Evolutionary conservation across 2,113 vertebrate species (phyloP).

Genomic region (Barnardius zonarius): DNA sequence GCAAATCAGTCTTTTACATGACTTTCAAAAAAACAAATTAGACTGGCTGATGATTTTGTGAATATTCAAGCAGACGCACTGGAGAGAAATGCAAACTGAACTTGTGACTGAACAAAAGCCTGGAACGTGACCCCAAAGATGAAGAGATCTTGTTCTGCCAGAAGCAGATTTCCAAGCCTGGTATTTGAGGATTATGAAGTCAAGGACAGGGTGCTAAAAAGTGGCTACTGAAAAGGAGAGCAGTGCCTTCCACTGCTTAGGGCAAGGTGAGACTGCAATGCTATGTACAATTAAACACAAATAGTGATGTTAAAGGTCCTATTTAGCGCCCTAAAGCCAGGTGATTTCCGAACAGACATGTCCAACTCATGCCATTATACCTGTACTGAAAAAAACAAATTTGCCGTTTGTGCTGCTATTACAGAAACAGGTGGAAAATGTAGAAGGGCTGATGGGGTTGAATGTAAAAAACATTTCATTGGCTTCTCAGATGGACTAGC

Average conservation of each 20-base stretch:
- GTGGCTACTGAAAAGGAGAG: slow-evolving; percentile 38
- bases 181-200: slow-evolving; percentile 47
- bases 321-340: slow-evolving; percentile 31
- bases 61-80: slow-evolving; percentile 82
- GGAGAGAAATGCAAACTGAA: slow-evolving; percentile 79
- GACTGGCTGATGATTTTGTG: slow-evolving; percentile 84
- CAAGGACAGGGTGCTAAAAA: slow-evolving; percentile 61
- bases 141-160: slow-evolving; percentile 70
- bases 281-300: slow-evolving; percentile 60
- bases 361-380: neutral
- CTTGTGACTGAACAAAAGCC: slow-evolving; percentile 79
- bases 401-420: neutral
- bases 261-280: slow-evolving; percentile 41
- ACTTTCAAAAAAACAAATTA: slow-evolving; percentile 81
- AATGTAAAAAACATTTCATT: neutral
- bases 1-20: slow-evolving; percentile 83
- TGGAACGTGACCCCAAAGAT: slow-evolving; percentile 73
- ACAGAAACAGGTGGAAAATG: neutral
- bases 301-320: slow-evolving; percentile 45
- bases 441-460: neutral
- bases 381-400: neutral
- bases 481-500: neutral
- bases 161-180: slow-evolving; percentile 62
- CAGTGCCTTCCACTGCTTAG: slow-evolving; percentile 35
- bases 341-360: slow-evolving; percentile 17